These are phyloP conservation scores for Puma concolor DNA, from an alignment of 2,113 vertebrate genomes.

Conservation along the genomic window DNA sequence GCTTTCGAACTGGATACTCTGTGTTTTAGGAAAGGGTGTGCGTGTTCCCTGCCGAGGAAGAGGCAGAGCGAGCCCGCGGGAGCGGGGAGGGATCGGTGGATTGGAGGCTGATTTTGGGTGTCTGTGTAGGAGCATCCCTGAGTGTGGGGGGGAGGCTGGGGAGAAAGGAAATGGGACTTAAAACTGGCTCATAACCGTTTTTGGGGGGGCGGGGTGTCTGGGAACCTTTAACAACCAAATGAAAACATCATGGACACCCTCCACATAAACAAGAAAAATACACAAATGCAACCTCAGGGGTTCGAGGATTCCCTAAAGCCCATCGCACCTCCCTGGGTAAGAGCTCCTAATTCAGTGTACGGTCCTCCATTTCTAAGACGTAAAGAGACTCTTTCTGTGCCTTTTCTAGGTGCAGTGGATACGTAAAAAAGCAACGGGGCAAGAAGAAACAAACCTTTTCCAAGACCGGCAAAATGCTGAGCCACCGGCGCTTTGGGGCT, in stretches of 20 bases:
- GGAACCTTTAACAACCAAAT: neutral
- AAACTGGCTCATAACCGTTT: neutral
- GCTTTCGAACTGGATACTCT: neutral
- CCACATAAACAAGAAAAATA: neutral
- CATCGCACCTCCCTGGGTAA: neutral
- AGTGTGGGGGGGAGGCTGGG: neutral
- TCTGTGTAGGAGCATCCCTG: neutral
- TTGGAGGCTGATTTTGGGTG: no score
- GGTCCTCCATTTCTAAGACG: neutral
- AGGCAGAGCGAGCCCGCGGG: neutral
- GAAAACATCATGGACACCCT: neutral
- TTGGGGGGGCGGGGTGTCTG: accelerated
- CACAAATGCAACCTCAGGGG: neutral
- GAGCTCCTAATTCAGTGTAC: neutral
- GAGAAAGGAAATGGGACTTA: neutral
- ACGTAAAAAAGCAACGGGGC: neutral
- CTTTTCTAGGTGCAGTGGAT: neutral
- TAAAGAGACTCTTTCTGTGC: neutral
- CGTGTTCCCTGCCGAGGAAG: neutral
- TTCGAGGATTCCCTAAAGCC: neutral
- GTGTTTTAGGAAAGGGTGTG: slow-evolving; percentile 13
- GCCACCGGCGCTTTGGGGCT: neutral
- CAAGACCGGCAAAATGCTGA: neutral
- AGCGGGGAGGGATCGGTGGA: neutral
- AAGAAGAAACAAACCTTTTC: neutral